Evolutionary conservation across 1,140 invertebrate genomes (phyloP).

Genomic region (Ptiloglossa arizonensis): DNA sequence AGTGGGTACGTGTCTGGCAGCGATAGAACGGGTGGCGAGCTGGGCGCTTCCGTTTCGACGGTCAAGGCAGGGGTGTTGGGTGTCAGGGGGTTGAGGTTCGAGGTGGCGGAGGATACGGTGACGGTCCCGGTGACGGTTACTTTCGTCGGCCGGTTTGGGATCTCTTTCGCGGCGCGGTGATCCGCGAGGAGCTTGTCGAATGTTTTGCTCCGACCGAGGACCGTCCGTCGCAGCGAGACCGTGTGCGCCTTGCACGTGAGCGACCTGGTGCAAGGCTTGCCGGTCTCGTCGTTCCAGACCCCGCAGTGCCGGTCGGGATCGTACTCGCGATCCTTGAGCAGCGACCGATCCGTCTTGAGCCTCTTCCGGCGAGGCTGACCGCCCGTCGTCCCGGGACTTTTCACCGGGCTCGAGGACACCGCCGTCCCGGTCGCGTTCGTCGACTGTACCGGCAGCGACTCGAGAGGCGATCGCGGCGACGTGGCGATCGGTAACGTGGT

Average conservation of each 20-base stretch:
- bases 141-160: constrained; percentile 74
- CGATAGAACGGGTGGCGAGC: constrained; percentile 79
- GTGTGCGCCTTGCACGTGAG: constrained; percentile 93
- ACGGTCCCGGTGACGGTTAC: constrained; percentile 70
- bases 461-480: constrained; percentile 75
- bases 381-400: constrained; percentile 72
- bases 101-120: constrained; percentile 59
- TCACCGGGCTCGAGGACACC: constrained; percentile 71
- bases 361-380: constrained; percentile 81
- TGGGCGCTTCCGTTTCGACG: constrained; percentile 73
- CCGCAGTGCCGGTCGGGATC: constrained; percentile 92
- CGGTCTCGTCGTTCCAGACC: constrained; percentile 86
- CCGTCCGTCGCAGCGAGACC: constrained; percentile 87
- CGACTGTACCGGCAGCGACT: constrained; percentile 66
- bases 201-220: constrained; percentile 88
- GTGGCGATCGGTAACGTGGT: constrained; percentile 61
- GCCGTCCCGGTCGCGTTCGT: constrained; percentile 65
- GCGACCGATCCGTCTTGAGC: constrained; percentile 82
- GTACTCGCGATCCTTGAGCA: constrained; percentile 88
- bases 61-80: constrained; percentile 60
- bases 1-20: constrained; percentile 80
- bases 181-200: constrained; percentile 91
- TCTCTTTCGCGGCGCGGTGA: constrained; percentile 86
- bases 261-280: constrained; percentile 90
- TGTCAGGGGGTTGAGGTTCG: constrained; percentile 54